These are phyloP conservation scores for Danio kyathit DNA, from an alignment of 2,797 vertebrate species.

Conservation along the genomic window DNA sequence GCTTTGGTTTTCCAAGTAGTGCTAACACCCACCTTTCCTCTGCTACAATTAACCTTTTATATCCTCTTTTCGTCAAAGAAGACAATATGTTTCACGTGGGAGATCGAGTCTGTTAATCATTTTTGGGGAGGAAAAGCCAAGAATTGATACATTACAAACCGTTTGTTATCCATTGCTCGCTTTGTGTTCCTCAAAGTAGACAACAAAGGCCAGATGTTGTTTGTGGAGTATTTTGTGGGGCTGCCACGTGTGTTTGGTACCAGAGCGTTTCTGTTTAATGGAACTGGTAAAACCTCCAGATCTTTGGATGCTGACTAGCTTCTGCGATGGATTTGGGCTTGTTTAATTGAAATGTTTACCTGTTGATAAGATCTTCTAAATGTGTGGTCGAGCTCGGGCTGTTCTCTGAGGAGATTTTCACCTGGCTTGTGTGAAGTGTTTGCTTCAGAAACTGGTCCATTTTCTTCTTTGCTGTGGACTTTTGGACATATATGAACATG, in stretches of 20 bases:
- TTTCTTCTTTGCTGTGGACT: too few relatives aligned
- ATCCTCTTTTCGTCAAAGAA: slow-evolving; percentile 55
- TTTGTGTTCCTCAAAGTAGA: slow-evolving; percentile 71
- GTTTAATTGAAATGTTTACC: slow-evolving; percentile 69
- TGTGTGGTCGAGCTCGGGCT: slow-evolving; percentile 38
- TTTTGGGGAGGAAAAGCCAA: slow-evolving; percentile 69
- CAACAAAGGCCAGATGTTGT: slow-evolving; percentile 77
- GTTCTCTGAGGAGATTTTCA: neutral
- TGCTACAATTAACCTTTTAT: slow-evolving; percentile 63
- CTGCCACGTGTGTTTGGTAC: slow-evolving; percentile 74
- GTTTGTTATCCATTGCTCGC: slow-evolving; percentile 71
- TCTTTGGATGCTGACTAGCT: slow-evolving; percentile 62
- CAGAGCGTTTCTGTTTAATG: slow-evolving; percentile 70
- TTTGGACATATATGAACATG: too few relatives aligned
- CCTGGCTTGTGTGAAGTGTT: neutral
- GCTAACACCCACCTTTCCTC: slow-evolving; percentile 61
- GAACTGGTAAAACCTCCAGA: slow-evolving; percentile 71
- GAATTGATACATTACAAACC: slow-evolving; percentile 69
- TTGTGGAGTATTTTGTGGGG: slow-evolving; percentile 67
- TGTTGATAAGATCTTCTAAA: slow-evolving; percentile 61
- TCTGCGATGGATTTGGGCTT: slow-evolving; percentile 65
- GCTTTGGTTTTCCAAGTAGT: slow-evolving; percentile 53
- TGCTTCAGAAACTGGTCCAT: neutral
- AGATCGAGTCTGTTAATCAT: slow-evolving; percentile 70
- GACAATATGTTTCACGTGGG: slow-evolving; percentile 61